Conservation (phyloP, 2,888 invertebrate genomes). For the Perithous albicinctus region DNA sequence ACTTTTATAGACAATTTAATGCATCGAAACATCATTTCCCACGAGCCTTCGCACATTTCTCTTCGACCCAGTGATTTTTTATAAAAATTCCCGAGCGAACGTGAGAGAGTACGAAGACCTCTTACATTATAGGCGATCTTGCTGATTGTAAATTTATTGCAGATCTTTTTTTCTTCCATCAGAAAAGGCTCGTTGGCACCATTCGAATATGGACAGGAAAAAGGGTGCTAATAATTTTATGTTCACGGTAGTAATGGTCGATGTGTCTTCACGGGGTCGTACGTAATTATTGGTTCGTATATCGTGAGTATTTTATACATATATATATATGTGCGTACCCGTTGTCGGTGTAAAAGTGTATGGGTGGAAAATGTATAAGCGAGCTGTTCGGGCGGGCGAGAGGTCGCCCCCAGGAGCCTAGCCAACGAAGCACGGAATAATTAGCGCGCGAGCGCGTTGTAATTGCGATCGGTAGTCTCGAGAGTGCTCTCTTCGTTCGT, state of each 20-base stretch:
- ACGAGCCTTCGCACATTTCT: conserved; percentile 45
- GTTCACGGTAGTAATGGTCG: conserved; percentile 2
- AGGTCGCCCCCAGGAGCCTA: conserved; percentile 66
- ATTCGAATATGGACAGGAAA: not conserved
- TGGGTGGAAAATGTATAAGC: conserved; percentile 38
- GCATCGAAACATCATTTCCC: conserved; percentile 17
- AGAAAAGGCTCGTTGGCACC: not conserved
- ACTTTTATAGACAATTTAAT: not conserved
- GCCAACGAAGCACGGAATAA: conserved; percentile 69
- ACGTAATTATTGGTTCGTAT: conserved; percentile 51
- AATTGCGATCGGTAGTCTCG: conserved; percentile 67
- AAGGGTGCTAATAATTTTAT: not conserved
- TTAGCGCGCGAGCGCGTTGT: conserved; percentile 69
- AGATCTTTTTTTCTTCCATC: not conserved
- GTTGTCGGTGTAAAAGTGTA: conserved; percentile 3
- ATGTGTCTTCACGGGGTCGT: conserved; percentile 31
- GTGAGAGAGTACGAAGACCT: conserved; percentile 3
- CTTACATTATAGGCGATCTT: not conserved
- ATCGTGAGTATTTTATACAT: conserved; percentile 8
- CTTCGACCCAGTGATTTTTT: not conserved
- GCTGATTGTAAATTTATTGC: conserved; percentile 6
- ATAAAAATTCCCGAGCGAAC: not conserved
- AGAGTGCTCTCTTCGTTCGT: conserved; percentile 18
- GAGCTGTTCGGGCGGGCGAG: conserved; percentile 38
- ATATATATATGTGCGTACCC: not conserved